A percentile compares a stretch with the other conserved stretches of the same genome.
These are phyloP conservation scores for Orchestia grillus DNA, from an alignment of 1,140 invertebrate species.

Conservation along the genomic window DNA sequence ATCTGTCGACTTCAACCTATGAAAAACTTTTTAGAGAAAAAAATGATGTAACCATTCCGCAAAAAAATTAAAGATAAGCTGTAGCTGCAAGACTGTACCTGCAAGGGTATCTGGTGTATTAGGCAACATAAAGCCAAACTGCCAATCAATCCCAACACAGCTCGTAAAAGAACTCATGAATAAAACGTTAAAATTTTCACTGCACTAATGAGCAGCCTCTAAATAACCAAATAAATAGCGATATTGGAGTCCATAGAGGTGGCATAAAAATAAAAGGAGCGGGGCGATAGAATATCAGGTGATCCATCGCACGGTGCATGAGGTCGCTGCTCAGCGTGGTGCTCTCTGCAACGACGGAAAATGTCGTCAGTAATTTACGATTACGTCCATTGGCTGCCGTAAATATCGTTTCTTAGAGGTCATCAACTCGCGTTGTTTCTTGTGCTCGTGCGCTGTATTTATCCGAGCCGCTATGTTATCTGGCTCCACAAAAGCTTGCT, in stretches of 20 bases:
- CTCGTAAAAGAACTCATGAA: neutral
- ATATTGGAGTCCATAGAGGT: neutral
- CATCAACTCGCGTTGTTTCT: neutral
- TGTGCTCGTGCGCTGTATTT: neutral
- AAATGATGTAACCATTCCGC: neutral
- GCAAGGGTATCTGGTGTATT: neutral
- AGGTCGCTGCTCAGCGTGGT: neutral
- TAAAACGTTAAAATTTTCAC: neutral
- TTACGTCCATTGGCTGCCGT: neutral
- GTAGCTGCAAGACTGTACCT: neutral
- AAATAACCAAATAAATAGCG: neutral
- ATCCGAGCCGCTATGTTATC: neutral
- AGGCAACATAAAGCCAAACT: neutral
- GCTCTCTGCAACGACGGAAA: neutral
- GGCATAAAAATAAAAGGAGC: neutral
- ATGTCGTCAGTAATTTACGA: constrained; percentile 18
- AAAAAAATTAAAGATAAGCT: neutral
- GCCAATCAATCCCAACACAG: neutral
- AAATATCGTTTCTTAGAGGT: constrained; percentile 10
- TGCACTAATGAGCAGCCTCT: neutral
- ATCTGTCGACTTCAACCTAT: neutral
- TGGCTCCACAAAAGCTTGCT: neutral
- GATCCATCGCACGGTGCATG: neutral
- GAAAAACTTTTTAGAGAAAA: neutral
- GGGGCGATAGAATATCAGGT: neutral